Percentiles rank a stretch among this genome's conserved stretches.
Conservation (phyloP, 2,797 vertebrate species). For the Sebastes oblongus region DNA sequence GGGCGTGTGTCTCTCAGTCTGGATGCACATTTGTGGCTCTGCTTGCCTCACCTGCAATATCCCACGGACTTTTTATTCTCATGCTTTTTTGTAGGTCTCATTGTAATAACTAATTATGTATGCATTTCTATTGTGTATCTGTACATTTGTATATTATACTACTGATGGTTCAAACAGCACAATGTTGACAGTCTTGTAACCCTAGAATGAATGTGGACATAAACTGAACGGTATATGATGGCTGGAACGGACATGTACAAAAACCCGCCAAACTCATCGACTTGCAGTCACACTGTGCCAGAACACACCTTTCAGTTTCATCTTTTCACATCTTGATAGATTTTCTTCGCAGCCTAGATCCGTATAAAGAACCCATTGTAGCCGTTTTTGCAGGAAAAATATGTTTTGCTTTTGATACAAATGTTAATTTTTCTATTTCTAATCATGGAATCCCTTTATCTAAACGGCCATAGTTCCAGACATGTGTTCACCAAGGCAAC, state of each 20-base stretch:
- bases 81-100: conserved; percentile 92
- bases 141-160: conserved; percentile 91
- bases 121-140: conserved; percentile 96
- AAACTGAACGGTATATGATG: conserved; percentile 45
- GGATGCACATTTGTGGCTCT: conserved; percentile 79
- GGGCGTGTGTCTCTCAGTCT: conserved; percentile 76
- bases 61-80: conserved; percentile 89
- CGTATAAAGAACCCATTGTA: conserved; percentile 43
- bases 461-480: conserved; percentile 69
- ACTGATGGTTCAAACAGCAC: conserved; percentile 95
- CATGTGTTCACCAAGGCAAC: conserved; percentile 67
- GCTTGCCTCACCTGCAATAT: conserved; percentile 88
- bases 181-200: conserved; percentile 89
- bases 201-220: conserved; percentile 61
- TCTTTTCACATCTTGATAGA: conserved; percentile 39
- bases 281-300: conserved; percentile 24
- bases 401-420: conserved; percentile 73
- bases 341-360: conserved; percentile 41
- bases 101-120: conserved; percentile 94
- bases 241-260: conserved; percentile 45
- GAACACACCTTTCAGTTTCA: conserved; percentile 40
- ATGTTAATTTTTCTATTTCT: conserved; percentile 66
- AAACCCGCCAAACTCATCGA: conserved; percentile 37
- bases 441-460: conserved; percentile 75
- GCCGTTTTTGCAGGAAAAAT: conserved; percentile 54